Percentiles rank a stretch among this genome's conserved stretches.
phyloP scores from a whole-genome alignment of 2,797 vertebrate genomes.

The Tangara arthus region DNA sequence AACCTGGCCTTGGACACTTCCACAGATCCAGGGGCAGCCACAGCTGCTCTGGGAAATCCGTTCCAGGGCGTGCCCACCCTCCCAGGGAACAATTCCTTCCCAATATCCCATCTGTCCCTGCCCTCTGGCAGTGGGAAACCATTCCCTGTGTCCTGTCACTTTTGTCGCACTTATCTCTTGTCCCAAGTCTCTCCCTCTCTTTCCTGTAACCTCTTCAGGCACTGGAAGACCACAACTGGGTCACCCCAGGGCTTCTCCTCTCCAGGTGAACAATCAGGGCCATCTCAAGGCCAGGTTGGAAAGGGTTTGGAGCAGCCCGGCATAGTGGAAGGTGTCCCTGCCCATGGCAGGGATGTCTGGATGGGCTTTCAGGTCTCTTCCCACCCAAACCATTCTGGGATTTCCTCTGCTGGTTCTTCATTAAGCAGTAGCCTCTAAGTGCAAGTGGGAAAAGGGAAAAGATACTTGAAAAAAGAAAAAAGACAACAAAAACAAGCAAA shows the following conservation, averaged over 20 bases:
- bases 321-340: not conserved
- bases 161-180: fast-evolving
- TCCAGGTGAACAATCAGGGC: not conserved
- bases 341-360: not conserved
- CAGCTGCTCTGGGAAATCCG: not conserved
- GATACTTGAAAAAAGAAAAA: not conserved
- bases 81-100: not conserved
- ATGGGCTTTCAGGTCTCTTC: not conserved
- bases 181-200: not conserved
- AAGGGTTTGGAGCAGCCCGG: not conserved
- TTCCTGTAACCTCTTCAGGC: not conserved
- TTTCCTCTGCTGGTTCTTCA: not conserved
- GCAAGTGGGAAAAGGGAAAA: not conserved
- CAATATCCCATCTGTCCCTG: not conserved
- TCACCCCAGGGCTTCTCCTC: not conserved
- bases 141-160: fast-evolving
- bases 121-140: not conserved
- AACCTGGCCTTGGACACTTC: not conserved
- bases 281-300: not conserved
- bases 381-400: not conserved
- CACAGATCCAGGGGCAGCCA: not conserved
- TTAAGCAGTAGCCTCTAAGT: not conserved
- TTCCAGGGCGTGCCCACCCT: not conserved
- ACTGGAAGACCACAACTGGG: fast-evolving
- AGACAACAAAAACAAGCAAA: not conserved